Base-by-base conservation (phyloP, 2,797 vertebrate species). In the Melanotaenia boesemani region DNA sequence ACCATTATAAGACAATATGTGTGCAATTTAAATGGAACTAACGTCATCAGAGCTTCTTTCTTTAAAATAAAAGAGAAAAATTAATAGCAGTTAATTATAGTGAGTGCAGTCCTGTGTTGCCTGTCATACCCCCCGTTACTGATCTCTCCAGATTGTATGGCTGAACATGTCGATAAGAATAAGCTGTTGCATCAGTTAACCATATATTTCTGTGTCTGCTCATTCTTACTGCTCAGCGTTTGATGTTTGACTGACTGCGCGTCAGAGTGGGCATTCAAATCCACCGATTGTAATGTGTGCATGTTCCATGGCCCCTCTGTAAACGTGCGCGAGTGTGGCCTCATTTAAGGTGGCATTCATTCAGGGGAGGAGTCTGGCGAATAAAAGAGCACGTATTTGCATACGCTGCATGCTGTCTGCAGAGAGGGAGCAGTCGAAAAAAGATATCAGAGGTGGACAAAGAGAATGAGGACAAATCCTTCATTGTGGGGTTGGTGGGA, bases 371-470 rank as follows among this genome's bases (percentile, higher is more conserved):
- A 94, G 86, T 88, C 91, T 79, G 81, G 55, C 73, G 86, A 94
- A 94, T 94, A 93, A 97, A 96, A 95, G 93, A 87, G 89, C 36
- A 67, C 78, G 84, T 91, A 96, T 97, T 97, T 97, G 95, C 95
- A 97, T 96, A 96, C 95, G 93, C 95, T 96, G 95, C 93, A 90
- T 96, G 95, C 90, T 86, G 93, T 95, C 94, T 94, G 91, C 88
- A 93, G 87, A 90, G 91, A 92, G 89, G 89, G 91, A 93, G 91
- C 91, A 85, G 89, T 85, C 85, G 90, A 91, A 91, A 94, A 92
- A 95, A 95, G 93, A 95, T 93, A 93, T 95, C 94, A 95, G 92
- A 92, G 86, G 89, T 90, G 90, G 91, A 93, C 90, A 93, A 93
- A 92, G 90, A 83, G 90, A 92, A 87, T 74, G 89, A 90, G 93